Evolutionary conservation across 2,113 vertebrate species (phyloP).

Genomic region (Chloropsis hardwickii): DNA sequence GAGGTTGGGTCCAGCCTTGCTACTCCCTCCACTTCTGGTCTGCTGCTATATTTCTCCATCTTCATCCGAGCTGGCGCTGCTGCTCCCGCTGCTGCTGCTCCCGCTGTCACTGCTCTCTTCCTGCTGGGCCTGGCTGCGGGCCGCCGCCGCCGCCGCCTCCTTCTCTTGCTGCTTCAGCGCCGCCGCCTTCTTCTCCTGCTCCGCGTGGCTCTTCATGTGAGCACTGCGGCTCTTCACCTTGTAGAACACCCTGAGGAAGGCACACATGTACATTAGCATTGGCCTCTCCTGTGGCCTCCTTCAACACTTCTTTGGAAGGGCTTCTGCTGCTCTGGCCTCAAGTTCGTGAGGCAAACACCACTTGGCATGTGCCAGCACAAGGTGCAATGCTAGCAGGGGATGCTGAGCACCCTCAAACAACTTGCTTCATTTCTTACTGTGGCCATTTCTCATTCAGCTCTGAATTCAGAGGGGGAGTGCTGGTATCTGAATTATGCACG

Average conservation of each 20-base stretch:
- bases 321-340: neutral
- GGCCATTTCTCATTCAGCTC: neutral
- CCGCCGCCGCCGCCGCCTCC: constrained; percentile 60
- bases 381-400: neutral
- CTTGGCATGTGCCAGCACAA: rapidly evolving
- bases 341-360: neutral
- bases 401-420: neutral
- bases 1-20: constrained; percentile 36
- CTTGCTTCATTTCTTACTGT: rapidly evolving
- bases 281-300: neutral
- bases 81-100: constrained; percentile 69
- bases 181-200: constrained; percentile 96
- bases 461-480: neutral
- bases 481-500: rapidly evolving
- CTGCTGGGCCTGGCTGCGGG: constrained; percentile 66
- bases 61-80: constrained; percentile 75
- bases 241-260: constrained; percentile 81
- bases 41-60: constrained; percentile 71
- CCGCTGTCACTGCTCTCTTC: constrained; percentile 54
- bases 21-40: neutral
- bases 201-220: constrained; percentile 98
- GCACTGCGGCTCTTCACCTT: constrained; percentile 99
- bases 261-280: rapidly evolving
- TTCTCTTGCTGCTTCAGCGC: constrained; percentile 84
- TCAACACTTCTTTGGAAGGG: neutral